Conservation (phyloP, 2,797 vertebrate genomes). For the Lepus oiostolus region DNA sequence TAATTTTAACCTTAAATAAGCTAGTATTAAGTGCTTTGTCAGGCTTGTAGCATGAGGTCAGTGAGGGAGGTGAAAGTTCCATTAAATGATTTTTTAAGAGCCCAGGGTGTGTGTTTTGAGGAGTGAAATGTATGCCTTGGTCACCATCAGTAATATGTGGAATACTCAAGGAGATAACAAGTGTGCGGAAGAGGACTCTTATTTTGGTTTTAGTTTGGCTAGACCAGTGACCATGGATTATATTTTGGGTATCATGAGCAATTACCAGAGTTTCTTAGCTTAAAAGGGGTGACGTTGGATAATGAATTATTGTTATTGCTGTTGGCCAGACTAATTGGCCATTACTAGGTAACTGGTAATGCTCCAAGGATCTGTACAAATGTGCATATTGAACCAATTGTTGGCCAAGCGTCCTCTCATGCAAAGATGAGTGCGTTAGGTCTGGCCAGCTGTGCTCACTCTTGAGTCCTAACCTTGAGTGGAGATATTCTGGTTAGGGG, state of each 20-base stretch:
- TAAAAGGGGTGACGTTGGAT: background rate
- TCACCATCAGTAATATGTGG: background rate
- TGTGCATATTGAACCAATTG: background rate
- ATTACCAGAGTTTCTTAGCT: background rate
- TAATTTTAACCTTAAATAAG: constrained; percentile 20
- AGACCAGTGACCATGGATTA: background rate
- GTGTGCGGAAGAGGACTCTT: background rate
- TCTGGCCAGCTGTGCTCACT: background rate
- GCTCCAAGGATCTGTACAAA: background rate
- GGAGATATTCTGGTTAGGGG: background rate
- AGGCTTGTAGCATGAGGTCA: background rate
- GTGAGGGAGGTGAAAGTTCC: background rate
- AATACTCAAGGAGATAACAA: background rate
- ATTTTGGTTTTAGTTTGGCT: background rate
- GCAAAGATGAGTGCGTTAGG: background rate
- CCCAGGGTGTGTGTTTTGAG: background rate
- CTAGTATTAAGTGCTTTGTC: background rate
- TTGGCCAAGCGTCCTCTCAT: background rate
- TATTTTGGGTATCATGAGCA: constrained; percentile 30
- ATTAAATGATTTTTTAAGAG: background rate
- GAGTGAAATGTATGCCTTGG: background rate
- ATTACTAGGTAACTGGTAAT: background rate
- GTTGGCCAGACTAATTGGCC: background rate
- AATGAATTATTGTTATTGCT: background rate
- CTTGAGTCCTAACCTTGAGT: background rate